These are phyloP conservation scores for Hymenochirus boettgeri DNA, from an alignment of 2,113 vertebrate genomes.

Conservation along the genomic window DNA sequence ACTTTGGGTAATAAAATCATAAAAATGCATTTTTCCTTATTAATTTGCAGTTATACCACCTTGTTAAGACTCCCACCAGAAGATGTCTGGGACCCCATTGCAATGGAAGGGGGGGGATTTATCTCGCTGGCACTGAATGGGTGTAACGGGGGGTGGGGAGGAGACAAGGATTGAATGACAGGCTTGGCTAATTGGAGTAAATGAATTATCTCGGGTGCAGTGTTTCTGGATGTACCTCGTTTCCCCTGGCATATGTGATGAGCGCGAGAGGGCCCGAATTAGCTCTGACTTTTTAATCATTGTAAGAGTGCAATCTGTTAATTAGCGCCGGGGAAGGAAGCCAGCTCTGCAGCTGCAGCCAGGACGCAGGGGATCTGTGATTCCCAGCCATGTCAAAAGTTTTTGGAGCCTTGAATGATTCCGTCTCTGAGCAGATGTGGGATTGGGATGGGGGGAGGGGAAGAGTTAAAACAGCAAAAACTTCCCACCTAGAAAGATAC, in stretches of 20 bases:
- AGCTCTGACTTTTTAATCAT: slow-evolving; percentile 72
- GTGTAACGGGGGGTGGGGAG: slow-evolving; percentile 8
- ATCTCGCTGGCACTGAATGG: not conserved
- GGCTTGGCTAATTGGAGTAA: slow-evolving; percentile 70
- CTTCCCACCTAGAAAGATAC: too few species aligned
- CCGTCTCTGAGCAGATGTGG: slow-evolving; percentile 39
- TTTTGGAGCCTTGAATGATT: slow-evolving; percentile 46
- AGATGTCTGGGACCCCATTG: too few species aligned
- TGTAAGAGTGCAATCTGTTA: slow-evolving; percentile 74
- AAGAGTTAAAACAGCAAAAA: too few species aligned
- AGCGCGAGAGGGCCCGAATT: slow-evolving; percentile 56
- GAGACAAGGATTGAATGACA: slow-evolving; percentile 67
- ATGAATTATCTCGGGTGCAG: slow-evolving; percentile 66
- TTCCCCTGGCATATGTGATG: slow-evolving; percentile 71
- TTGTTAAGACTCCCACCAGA: too few species aligned
- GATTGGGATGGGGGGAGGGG: slow-evolving; percentile 44
- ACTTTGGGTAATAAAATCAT: too few species aligned
- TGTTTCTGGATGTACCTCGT: slow-evolving; percentile 56
- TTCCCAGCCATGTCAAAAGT: slow-evolving; percentile 43
- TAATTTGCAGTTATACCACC: too few species aligned
- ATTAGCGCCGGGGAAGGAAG: slow-evolving; percentile 63
- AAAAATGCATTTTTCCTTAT: too few species aligned
- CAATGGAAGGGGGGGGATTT: too few species aligned
- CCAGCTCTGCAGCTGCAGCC: slow-evolving; percentile 66
- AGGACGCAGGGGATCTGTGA: slow-evolving; percentile 61